Base-by-base conservation (phyloP, 1,140 invertebrate species). In the Drosophila nigrodunni region DNA sequence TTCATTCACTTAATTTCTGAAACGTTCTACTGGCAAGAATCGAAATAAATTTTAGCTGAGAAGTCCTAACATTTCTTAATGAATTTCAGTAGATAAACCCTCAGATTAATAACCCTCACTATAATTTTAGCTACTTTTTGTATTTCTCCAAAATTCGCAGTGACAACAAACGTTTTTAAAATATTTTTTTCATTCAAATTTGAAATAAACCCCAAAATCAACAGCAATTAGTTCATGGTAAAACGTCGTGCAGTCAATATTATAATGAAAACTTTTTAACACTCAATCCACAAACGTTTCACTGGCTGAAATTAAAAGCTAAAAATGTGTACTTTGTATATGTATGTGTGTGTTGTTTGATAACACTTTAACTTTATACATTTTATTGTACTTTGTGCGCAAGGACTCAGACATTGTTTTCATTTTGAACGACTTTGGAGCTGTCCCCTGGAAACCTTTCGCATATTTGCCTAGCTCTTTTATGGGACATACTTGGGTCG, bases 341-440 rank as follows among this genome's bases (percentile, higher is more conserved):
- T 47, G 18, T 47, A 47, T 11, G 44, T 11, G 9, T 30, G 25
- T 30, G 3, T 30, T 30, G 25, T 15, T 60, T 46, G 25, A 46
- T 60, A 18, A 34, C 10, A 62, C 46, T 62, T 62, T 35, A 30
- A 62, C 60, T 62, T 50, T 50, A 41, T 11, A 50, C n/a, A 50
- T 62, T 62, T 50, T 50, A 50, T 49, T 59, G 57, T 59, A 59
- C 25, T 58, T 44, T 58, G 37, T 58, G 37, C 55, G 54, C 15
- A 58, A 43, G 4, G 11, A 43, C n/a, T 43, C 11, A 5, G 47
- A 50, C 46, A 18, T 47, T 18, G 13, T 39, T 39, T 15, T 47
- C 43, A 15, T 15, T 18, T 18, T 18, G 13, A 47, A 52, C 49
- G 30, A 52, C 25, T 52, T 52, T 52, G 49, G 25, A 34, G 6